Evolutionary conservation across 2,888 invertebrate species (phyloP).

Genomic region (Druceiella hillmani): DNA sequence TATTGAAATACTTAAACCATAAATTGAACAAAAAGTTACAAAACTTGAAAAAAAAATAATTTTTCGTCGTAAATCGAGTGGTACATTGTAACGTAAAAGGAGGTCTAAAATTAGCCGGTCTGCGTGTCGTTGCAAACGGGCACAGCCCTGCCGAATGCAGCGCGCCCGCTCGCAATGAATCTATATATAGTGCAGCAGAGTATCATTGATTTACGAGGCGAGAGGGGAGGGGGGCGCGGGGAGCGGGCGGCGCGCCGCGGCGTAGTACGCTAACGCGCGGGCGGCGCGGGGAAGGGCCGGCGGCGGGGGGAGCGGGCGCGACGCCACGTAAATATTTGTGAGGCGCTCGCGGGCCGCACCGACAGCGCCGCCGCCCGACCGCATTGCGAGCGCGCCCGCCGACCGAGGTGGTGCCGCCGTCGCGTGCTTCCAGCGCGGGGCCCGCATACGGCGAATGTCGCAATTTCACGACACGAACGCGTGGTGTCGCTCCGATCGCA

Average conservation of each 20-base stretch:
- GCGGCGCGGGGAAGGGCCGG: conserved; percentile 19
- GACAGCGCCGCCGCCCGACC: conserved; percentile 23
- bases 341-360: not conserved
- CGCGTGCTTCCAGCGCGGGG: conserved; percentile 32
- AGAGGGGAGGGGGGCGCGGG: conserved; percentile 17
- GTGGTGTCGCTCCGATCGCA: too few species aligned
- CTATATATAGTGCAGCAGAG: too few species aligned
- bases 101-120: too few species aligned
- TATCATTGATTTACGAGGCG: not conserved
- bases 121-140: too few species aligned
- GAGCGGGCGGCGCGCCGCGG: conserved; percentile 26
- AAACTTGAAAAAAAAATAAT: too few species aligned
- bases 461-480: too few species aligned
- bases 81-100: too few species aligned
- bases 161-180: too few species aligned
- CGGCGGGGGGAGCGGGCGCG: conserved; percentile 7
- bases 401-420: conserved; percentile 34
- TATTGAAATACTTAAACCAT: too few species aligned
- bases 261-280: conserved; percentile 1
- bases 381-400: conserved; percentile 31
- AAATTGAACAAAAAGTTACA: too few species aligned
- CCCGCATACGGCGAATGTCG: conserved; percentile 27
- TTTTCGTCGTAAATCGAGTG: too few species aligned
- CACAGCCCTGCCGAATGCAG: too few species aligned
- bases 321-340: not conserved